A percentile compares a stretch with the other conserved stretches of the same genome.
Evolutionary conservation across 2,888 invertebrate species (phyloP).

Genomic region (Andrena minutula): DNA sequence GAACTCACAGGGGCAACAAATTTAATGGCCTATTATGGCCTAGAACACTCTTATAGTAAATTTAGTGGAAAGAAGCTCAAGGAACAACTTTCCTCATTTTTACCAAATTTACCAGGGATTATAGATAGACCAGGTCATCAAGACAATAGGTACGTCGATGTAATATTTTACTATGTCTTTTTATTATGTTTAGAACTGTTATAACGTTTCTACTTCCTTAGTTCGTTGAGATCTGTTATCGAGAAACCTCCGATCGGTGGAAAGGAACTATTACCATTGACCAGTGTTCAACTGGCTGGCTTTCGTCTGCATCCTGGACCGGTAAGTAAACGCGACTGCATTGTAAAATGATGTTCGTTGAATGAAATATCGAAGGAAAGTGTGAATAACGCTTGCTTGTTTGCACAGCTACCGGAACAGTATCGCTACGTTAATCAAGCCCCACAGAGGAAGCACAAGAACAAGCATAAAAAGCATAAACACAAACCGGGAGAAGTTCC

Average conservation of each 20-base stretch:
- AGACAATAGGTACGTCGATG: constrained; percentile 88
- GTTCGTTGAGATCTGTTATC: constrained; percentile 96
- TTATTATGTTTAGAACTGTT: not conserved
- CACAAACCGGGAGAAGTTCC: constrained; percentile 94
- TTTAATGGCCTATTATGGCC: constrained; percentile 97
- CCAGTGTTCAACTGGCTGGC: constrained; percentile 95
- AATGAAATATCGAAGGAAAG: not conserved
- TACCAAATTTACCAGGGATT: constrained; percentile 97
- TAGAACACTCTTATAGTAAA: constrained; percentile 99
- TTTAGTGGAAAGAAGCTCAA: constrained; percentile 98
- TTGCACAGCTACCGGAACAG: constrained; percentile 93
- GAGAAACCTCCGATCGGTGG: constrained; percentile 98
- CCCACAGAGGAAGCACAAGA: constrained; percentile 97
- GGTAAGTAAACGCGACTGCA: constrained; percentile 83
- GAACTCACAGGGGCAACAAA: constrained; percentile 98
- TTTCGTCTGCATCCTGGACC: constrained; percentile 98
- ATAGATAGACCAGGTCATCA: constrained; percentile 95
- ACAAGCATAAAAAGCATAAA: constrained; percentile 97
- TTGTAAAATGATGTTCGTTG: not conserved
- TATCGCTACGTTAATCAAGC: constrained; percentile 96
- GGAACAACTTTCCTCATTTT: constrained; percentile 97
- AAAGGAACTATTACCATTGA: constrained; percentile 94
- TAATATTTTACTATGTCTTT: constrained; percentile 10
- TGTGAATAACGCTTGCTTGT: constrained; percentile 59
- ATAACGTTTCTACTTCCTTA: constrained; percentile 83